Conservation (phyloP, 92 coral and sea anemone genomes). For the Zoanthus sansibaricus region DNA sequence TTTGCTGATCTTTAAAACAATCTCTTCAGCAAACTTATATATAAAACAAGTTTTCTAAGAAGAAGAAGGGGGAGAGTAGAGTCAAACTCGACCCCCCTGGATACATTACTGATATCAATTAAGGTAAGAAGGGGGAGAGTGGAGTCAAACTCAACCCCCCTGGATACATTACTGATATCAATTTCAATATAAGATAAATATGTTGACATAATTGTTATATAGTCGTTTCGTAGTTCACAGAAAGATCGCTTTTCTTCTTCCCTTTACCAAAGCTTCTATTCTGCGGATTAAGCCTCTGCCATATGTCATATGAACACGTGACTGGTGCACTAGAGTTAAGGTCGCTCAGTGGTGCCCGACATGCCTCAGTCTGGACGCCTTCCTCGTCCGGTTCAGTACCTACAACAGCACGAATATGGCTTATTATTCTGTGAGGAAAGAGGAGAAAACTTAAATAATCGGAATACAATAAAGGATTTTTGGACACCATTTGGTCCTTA, state of each 20-base stretch:
- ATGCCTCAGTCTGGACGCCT: slow-evolving; percentile 14
- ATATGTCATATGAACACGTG: slow-evolving; percentile 79
- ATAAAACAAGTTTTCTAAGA: no score
- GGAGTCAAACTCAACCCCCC: no score
- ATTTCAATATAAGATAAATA: no score
- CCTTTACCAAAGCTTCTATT: slow-evolving; percentile 75
- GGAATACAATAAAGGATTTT: no score
- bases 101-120: no score
- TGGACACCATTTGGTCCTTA: no score
- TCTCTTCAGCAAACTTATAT: not conserved
- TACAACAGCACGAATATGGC: not conserved
- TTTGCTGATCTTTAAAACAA: not conserved
- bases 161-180: no score
- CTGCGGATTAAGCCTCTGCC: slow-evolving; percentile 83
- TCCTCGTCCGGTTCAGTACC: slow-evolving; percentile 29
- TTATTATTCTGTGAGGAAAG: no score
- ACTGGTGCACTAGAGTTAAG: slow-evolving; percentile 62
- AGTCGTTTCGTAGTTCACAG: slow-evolving; percentile 70
- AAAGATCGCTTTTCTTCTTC: slow-evolving; percentile 61
- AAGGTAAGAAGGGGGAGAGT: no score
- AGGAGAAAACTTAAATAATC: no score
- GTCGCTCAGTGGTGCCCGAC: slow-evolving; percentile 65
- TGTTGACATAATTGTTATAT: slow-evolving; percentile 38
- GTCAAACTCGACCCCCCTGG: no score
- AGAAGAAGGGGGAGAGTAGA: no score